A percentile compares a stretch with the other conserved stretches of the same genome.
Evolutionary conservation across 2,797 vertebrate genomes (phyloP).

Genomic region (Cetoscarus ocellatus): DNA sequence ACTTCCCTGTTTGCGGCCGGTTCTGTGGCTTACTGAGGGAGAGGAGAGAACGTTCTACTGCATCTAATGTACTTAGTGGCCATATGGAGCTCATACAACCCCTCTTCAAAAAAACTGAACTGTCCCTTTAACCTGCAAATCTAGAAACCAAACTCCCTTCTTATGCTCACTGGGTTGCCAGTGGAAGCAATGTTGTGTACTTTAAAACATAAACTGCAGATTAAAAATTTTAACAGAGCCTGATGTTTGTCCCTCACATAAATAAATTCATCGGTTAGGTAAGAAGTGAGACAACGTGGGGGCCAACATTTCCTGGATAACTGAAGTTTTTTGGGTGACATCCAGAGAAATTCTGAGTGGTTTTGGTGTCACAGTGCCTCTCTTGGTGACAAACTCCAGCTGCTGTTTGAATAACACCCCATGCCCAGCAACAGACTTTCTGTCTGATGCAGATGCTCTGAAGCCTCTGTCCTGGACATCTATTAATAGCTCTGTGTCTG

Average conservation of each 20-base stretch:
- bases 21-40: too few relatives aligned
- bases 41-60: too few relatives aligned
- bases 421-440: conserved; percentile 13
- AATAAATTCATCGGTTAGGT: not conserved
- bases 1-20: too few relatives aligned
- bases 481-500: conserved; percentile 44
- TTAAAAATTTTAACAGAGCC: conserved; percentile 34
- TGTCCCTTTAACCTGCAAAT: too few relatives aligned
- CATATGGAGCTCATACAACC: too few relatives aligned
- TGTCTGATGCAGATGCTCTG: conserved; percentile 33
- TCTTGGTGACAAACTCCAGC: conserved; percentile 36
- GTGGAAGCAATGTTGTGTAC: not conserved
- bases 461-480: not conserved
- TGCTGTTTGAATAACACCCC: not conserved
- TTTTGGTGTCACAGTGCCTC: conserved; percentile 13
- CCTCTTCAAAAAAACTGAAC: too few relatives aligned
- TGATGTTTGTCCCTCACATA: conserved; percentile 8
- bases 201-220: conserved; percentile 5
- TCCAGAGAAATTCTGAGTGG: conserved; percentile 2
- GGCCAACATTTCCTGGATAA: conserved; percentile 4
- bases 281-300: not conserved
- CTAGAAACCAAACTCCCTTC: too few relatives aligned
- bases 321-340: not conserved
- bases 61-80: too few relatives aligned
- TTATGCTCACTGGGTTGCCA: not conserved